phyloP scores from a whole-genome alignment of 2,888 invertebrate species.

The Idaea straminata region DNA sequence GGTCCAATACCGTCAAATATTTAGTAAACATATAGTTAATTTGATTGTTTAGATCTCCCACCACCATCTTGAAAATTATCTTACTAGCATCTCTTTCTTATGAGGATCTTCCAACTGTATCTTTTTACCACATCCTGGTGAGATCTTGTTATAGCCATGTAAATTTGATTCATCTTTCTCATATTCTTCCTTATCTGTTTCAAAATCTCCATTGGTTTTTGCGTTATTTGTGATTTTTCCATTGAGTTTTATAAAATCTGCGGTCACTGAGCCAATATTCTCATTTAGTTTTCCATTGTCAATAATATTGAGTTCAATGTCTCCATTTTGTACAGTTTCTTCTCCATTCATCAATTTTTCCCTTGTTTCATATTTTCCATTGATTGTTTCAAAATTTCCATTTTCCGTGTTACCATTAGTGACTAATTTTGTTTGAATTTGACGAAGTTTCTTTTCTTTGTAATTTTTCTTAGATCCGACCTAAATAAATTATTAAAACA shows the following conservation, averaged over 20 bases:
- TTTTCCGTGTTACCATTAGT: constrained; percentile 13
- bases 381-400: constrained; percentile 21
- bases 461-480: constrained; percentile 48
- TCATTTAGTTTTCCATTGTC: constrained; percentile 16
- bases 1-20: neutral
- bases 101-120: constrained; percentile 67
- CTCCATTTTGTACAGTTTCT: constrained; percentile 7
- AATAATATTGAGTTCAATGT: constrained; percentile 1
- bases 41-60: constrained; percentile 3
- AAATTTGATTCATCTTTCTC: constrained; percentile 42
- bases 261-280: constrained; percentile 14
- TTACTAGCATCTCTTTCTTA: constrained; percentile 67
- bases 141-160: constrained; percentile 63
- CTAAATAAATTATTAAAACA: constrained; percentile 30
- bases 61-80: constrained; percentile 28
- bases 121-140: constrained; percentile 56
- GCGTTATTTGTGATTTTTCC: constrained; percentile 16
- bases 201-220: constrained; percentile 19
- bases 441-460: constrained; percentile 30
- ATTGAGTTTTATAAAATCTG: constrained; percentile 13
- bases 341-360: constrained; percentile 2
- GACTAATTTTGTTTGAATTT: constrained; percentile 21
- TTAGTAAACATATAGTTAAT: neutral
- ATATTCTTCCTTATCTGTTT: constrained; percentile 25
- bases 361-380: constrained; percentile 9